A percentile compares a stretch with the other conserved stretches of the same genome.
Evolutionary conservation across 1,140 invertebrate species (phyloP).

Genomic region (Drosophila auraria): DNA sequence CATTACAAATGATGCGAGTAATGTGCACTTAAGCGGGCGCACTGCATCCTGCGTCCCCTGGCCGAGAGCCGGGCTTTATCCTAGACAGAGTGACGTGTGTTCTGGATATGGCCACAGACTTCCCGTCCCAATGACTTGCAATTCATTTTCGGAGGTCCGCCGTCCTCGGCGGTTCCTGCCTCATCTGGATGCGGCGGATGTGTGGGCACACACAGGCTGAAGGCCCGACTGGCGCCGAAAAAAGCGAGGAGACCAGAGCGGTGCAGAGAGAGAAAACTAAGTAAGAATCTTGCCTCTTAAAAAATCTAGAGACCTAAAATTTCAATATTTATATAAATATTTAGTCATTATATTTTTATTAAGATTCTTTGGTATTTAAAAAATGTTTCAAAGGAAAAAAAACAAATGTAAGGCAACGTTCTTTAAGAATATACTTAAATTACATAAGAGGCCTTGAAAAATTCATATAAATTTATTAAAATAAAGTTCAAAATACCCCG

Average conservation of each 20-base stretch:
- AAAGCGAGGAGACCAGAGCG: constrained; percentile 15
- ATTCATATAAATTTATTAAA: neutral
- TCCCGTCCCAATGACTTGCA: constrained; percentile 73
- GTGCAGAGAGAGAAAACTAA: constrained; percentile 2
- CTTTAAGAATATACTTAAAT: neutral
- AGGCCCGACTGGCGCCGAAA: constrained; percentile 53
- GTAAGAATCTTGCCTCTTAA: too few species aligned
- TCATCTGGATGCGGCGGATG: constrained; percentile 49
- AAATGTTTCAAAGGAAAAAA: neutral
- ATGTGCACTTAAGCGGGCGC: constrained; percentile 78
- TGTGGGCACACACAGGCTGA: constrained; percentile 60
- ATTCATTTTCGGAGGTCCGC: constrained; percentile 75
- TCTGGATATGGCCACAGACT: constrained; percentile 68
- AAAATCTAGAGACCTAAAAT: too few species aligned
- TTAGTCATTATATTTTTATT: too few species aligned
- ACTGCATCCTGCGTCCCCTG: constrained; percentile 13
- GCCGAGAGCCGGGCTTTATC: constrained; percentile 57
- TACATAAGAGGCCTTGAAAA: too few species aligned
- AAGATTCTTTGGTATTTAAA: too few species aligned
- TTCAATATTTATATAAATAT: too few species aligned
- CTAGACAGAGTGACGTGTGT: constrained; percentile 84
- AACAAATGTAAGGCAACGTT: too few species aligned
- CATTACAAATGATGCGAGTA: constrained; percentile 83
- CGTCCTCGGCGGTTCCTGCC: constrained; percentile 18
- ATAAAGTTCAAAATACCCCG: neutral